Evolutionary conservation across 2,888 invertebrate species (phyloP).

Genomic region (Drosophila nr. perissopoda): DNA sequence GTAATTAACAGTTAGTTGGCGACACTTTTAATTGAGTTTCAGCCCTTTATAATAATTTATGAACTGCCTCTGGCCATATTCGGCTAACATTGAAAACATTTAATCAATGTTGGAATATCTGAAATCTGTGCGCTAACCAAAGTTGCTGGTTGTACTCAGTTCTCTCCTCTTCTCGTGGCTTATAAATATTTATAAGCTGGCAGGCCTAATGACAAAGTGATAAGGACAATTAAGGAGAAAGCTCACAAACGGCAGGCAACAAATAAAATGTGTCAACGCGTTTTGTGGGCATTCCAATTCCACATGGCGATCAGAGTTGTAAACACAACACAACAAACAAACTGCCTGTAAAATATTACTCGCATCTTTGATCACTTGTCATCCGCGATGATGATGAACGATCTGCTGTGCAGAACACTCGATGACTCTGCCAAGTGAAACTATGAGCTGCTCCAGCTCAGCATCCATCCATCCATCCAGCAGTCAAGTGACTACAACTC

Average conservation of each 20-base stretch:
- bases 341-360: slow-evolving; percentile 78
- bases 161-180: not conserved
- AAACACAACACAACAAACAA: slow-evolving; percentile 51
- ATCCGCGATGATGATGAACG: slow-evolving; percentile 76
- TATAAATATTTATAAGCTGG: slow-evolving; percentile 72
- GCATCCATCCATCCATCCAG: slow-evolving; percentile 4
- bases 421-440: slow-evolving; percentile 1
- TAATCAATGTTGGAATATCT: slow-evolving; percentile 78
- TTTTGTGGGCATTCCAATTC: slow-evolving; percentile 45
- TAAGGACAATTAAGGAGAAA: slow-evolving; percentile 81
- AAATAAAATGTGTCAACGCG: slow-evolving; percentile 73
- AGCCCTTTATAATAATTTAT: slow-evolving; percentile 73
- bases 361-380: slow-evolving; percentile 78
- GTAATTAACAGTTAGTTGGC: slow-evolving; percentile 69
- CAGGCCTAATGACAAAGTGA: slow-evolving; percentile 77
- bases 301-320: slow-evolving; percentile 62
- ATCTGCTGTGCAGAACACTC: slow-evolving; percentile 31
- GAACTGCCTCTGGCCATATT: slow-evolving; percentile 70
- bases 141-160: slow-evolving; percentile 16
- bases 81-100: slow-evolving; percentile 69
- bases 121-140: slow-evolving; percentile 63
- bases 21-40: slow-evolving; percentile 77
- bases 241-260: slow-evolving; percentile 43
- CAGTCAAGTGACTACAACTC: slow-evolving; percentile 5
- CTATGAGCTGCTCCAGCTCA: slow-evolving; percentile 9